phyloP scores from a whole-genome alignment of 53 echinoderm and acorn worm genomes.

The Pentamera pediparva region DNA sequence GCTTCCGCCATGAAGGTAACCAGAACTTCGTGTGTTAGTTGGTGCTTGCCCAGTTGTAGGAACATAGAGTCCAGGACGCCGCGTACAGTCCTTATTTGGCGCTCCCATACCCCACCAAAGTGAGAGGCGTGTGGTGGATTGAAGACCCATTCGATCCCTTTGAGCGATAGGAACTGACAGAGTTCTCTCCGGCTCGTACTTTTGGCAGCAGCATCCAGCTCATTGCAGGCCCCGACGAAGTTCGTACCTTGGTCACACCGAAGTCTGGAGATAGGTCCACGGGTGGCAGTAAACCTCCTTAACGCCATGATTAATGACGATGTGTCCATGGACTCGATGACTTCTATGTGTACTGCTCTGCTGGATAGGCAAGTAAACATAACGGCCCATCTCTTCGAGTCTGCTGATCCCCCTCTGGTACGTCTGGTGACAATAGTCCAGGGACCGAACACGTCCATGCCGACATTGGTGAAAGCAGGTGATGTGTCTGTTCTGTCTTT shows the following conservation, averaged over 20 bases:
- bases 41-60: constrained; percentile 38
- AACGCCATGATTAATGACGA: constrained; percentile 48
- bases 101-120: constrained; percentile 48
- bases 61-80: constrained; percentile 47
- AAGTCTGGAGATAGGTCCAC: constrained; percentile 49
- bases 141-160: constrained; percentile 40
- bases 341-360: constrained; percentile 40
- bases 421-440: constrained; percentile 37
- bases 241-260: constrained; percentile 59
- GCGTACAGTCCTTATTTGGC: constrained; percentile 28
- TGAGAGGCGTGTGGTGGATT: constrained; percentile 51
- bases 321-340: constrained; percentile 41
- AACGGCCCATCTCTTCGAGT: constrained; percentile 48
- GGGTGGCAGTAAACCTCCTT: constrained; percentile 47
- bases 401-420: constrained; percentile 39
- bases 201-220: constrained; percentile 5
- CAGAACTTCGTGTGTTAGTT: constrained; percentile 41
- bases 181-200: neutral
- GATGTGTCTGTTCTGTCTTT: constrained; percentile 14
- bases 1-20: constrained; percentile 49
- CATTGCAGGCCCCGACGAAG: constrained; percentile 58
- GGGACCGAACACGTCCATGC: constrained; percentile 38
- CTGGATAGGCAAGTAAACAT: constrained; percentile 38
- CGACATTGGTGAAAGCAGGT: constrained; percentile 47
- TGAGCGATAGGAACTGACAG: constrained; percentile 8